Percentiles rank a stretch among this genome's conserved stretches.
Evolutionary conservation across 2,888 invertebrate species (phyloP).

Genomic region (Fissipunctia ypsillon): DNA sequence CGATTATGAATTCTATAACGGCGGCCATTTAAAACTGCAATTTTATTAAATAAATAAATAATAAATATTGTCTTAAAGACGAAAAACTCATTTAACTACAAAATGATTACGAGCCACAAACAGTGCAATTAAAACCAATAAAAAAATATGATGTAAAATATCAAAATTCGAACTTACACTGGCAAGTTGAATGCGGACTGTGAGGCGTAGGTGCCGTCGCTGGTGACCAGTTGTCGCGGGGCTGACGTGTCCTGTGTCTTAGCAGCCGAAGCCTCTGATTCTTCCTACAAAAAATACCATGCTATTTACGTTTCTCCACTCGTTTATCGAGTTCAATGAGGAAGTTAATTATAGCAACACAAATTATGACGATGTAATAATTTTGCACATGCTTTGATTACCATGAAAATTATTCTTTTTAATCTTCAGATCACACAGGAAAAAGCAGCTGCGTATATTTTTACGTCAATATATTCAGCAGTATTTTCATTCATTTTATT

Average conservation of each 20-base stretch:
- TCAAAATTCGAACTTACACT: slow-evolving; percentile 89
- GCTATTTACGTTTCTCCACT: too few relatives aligned
- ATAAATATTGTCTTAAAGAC: too few relatives aligned
- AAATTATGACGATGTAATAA: neutral
- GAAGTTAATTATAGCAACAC: neutral
- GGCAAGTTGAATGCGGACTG: slow-evolving; percentile 98
- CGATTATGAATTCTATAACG: neutral
- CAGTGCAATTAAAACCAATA: neutral
- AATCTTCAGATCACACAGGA: neutral
- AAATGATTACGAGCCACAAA: neutral
- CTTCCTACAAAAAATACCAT: slow-evolving; percentile 55
- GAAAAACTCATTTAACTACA: neutral
- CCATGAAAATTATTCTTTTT: neutral
- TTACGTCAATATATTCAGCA: neutral
- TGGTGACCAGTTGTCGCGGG: slow-evolving; percentile 95
- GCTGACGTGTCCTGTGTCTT: slow-evolving; percentile 76
- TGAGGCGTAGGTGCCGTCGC: slow-evolving; percentile 99
- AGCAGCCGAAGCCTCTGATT: slow-evolving; percentile 67
- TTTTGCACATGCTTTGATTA: neutral
- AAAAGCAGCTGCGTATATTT: neutral
- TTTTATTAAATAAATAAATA: too few relatives aligned
- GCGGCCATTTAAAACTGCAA: neutral
- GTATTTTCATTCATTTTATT: neutral
- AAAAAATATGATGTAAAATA: neutral
- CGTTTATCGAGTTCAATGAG: neutral